A percentile compares a stretch with the other conserved stretches of the same genome.
Evolutionary conservation across 2,888 invertebrate genomes (phyloP).

Genomic region (Elaeidobius kamerunicus): DNA sequence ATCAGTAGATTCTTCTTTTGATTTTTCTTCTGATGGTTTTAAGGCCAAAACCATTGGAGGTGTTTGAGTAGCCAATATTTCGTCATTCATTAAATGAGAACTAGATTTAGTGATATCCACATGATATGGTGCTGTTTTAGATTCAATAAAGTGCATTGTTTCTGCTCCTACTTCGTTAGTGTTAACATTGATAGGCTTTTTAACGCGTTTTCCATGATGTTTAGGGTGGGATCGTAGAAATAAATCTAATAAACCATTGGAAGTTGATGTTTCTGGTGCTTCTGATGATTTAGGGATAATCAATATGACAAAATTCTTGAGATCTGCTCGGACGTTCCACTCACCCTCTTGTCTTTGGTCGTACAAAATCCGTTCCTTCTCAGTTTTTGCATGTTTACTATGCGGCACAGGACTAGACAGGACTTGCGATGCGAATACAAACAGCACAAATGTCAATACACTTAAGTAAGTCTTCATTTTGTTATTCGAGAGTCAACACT

Average conservation of each 20-base stretch:
- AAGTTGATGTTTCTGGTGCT: slow-evolving; percentile 22
- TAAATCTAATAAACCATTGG: slow-evolving; percentile 40
- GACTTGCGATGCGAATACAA: slow-evolving; percentile 9
- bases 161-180: slow-evolving; percentile 31
- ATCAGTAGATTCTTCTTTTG: slow-evolving; percentile 40
- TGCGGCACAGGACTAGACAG: slow-evolving; percentile 6
- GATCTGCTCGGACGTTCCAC: slow-evolving; percentile 63
- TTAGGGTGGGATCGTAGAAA: slow-evolving; percentile 29
- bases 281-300: slow-evolving; percentile 45
- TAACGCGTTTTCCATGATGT: slow-evolving; percentile 28
- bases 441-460: slow-evolving; percentile 5
- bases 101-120: slow-evolving; percentile 56
- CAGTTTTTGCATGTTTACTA: slow-evolving; percentile 1
- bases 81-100: slow-evolving; percentile 27
- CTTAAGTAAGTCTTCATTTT: slow-evolving; percentile 9
- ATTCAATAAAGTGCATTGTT: slow-evolving; percentile 61
- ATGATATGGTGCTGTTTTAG: slow-evolving; percentile 62
- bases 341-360: slow-evolving; percentile 77
- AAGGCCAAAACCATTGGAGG: slow-evolving; percentile 14
- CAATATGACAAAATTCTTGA: slow-evolving; percentile 71
- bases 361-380: slow-evolving; percentile 45
- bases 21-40: slow-evolving; percentile 32
- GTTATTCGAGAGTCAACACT: slow-evolving; percentile 6
- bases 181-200: background rate
- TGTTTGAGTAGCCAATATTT: slow-evolving; percentile 28